phyloP scores from a whole-genome alignment of 2,888 invertebrate genomes.

The Leptopilina drosophilae region DNA sequence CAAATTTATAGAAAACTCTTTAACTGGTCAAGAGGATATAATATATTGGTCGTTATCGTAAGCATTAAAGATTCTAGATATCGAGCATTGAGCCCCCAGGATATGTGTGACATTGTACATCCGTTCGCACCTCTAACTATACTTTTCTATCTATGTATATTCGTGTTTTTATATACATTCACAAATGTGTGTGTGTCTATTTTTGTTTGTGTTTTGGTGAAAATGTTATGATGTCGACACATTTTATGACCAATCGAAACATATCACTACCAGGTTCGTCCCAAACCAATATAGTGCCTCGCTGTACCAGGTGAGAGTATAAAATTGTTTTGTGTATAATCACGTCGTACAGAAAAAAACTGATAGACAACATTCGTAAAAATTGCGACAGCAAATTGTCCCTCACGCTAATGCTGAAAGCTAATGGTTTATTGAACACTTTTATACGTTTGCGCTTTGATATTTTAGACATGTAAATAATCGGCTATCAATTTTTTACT shows the following conservation, averaged over 20 bases:
- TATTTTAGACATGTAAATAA: too few species aligned
- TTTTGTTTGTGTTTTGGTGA: background rate
- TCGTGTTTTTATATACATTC: too few species aligned
- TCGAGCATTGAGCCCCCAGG: slow-evolving; percentile 36
- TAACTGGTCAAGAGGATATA: slow-evolving; percentile 38
- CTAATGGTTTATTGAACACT: too few species aligned
- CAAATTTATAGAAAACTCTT: slow-evolving; percentile 40
- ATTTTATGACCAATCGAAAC: slow-evolving; percentile 39
- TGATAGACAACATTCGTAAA: too few species aligned
- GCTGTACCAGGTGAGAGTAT: slow-evolving; percentile 38
- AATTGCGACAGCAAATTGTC: too few species aligned
- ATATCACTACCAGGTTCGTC: slow-evolving; percentile 34
- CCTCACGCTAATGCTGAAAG: too few species aligned
- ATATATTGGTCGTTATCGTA: slow-evolving; percentile 37
- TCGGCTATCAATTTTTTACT: too few species aligned
- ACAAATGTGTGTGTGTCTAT: too few species aligned
- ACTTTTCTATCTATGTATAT: too few species aligned
- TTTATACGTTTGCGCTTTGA: too few species aligned
- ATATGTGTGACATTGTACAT: slow-evolving; percentile 27
- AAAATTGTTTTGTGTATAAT: slow-evolving; percentile 30
- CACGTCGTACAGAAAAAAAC: slow-evolving; percentile 18
- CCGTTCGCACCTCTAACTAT: slow-evolving; percentile 29
- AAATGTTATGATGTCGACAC: slow-evolving; percentile 14
- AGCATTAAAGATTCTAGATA: slow-evolving; percentile 39
- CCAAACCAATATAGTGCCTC: slow-evolving; percentile 12